These are phyloP conservation scores for Trissonchulus latispiculum DNA, from an alignment of 2,888 invertebrate species.

Conservation along the genomic window DNA sequence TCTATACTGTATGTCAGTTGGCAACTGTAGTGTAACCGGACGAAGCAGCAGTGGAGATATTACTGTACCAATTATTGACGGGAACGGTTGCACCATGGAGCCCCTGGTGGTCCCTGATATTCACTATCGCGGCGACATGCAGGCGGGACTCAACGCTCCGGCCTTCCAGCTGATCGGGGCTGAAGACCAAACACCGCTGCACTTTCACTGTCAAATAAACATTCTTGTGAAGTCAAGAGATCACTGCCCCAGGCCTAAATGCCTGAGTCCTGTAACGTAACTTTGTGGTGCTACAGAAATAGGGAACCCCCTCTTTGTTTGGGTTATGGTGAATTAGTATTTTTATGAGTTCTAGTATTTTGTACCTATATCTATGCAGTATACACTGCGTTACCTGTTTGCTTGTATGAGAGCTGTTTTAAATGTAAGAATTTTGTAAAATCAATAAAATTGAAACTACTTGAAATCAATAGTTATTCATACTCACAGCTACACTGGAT, in stretches of 20 bases:
- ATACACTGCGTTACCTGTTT: no score
- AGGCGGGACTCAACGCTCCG: constrained; percentile 34
- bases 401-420: no score
- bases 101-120: constrained; percentile 36
- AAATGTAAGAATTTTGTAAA: no score
- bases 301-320: no score
- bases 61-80: constrained; percentile 38
- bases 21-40: constrained; percentile 37
- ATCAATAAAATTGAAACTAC: no score
- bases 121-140: constrained; percentile 30
- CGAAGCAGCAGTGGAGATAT: constrained; percentile 10
- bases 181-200: constrained; percentile 33
- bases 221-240: constrained; percentile 34
- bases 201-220: constrained; percentile 39
- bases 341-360: no score
- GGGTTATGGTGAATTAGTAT: no score
- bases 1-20: constrained; percentile 40
- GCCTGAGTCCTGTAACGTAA: no score
- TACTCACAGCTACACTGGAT: no score
- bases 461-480: no score
- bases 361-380: no score
- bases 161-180: constrained; percentile 34
- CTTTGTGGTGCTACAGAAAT: no score
- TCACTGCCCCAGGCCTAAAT: constrained; percentile 10
- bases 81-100: constrained; percentile 38